Percentiles rank a stretch among this genome's conserved stretches.
phyloP scores from a whole-genome alignment of 2,113 vertebrate genomes.

The Dasypus novemcinctus region DNA sequence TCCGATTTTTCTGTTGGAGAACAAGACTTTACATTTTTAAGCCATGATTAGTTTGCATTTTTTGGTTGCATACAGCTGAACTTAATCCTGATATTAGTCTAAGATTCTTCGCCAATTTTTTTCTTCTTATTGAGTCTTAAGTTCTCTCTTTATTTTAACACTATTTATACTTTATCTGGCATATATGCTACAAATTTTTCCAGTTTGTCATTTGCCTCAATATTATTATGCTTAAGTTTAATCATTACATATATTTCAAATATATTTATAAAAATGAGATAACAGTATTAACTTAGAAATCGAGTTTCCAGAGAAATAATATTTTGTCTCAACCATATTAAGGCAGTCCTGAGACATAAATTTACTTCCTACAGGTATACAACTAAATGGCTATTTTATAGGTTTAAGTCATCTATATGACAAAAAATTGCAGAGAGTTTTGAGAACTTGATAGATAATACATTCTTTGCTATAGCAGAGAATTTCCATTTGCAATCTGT shows the following conservation, averaged over 20 bases:
- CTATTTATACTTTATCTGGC: neutral
- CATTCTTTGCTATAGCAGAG: neutral
- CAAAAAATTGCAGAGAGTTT: neutral
- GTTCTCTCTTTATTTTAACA: neutral
- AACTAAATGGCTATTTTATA: neutral
- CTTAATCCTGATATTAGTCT: neutral
- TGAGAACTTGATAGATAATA: neutral
- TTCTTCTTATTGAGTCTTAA: neutral
- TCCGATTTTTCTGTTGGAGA: neutral
- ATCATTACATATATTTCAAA: neutral
- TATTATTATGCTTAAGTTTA: slow-evolving; percentile 23
- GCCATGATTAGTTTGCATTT: neutral
- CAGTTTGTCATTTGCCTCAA: neutral
- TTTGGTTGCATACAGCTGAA: neutral
- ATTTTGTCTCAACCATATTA: neutral
- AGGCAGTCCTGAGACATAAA: neutral
- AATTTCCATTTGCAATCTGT: neutral
- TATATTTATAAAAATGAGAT: slow-evolving; percentile 12
- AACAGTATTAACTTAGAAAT: slow-evolving; percentile 24
- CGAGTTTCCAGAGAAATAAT: neutral
- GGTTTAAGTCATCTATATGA: neutral
- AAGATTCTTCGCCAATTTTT: neutral
- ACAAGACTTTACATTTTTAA: neutral
- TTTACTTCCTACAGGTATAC: neutral
- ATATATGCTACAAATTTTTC: neutral